phyloP scores from a whole-genome alignment of 2,888 invertebrate genomes.

The Carcina quercana region DNA sequence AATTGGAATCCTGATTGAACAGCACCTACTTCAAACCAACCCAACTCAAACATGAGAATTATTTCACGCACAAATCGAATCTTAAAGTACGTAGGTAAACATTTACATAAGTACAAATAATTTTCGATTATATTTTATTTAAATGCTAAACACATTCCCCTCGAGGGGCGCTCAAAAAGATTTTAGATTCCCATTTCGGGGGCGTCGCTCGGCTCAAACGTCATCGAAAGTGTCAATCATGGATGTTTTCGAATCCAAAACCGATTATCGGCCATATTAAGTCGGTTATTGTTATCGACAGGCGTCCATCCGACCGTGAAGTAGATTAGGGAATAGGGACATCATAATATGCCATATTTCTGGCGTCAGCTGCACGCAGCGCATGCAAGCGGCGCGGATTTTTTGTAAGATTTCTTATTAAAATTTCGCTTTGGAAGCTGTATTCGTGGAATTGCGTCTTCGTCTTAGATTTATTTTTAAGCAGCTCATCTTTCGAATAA shows the following conservation, averaged over 20 bases:
- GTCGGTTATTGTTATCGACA: conserved; percentile 72
- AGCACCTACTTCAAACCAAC: too few species aligned
- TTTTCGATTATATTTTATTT: too few species aligned
- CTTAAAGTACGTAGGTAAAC: too few species aligned
- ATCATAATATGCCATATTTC: conserved; percentile 69
- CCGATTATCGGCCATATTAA: conserved; percentile 72
- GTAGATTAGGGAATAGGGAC: conserved; percentile 73
- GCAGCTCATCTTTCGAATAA: too few species aligned
- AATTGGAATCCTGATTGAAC: too few species aligned
- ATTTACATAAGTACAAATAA: too few species aligned
- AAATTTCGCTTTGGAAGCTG: conserved; percentile 28
- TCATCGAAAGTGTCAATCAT: conserved; percentile 71
- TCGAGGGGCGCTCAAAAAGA: conserved; percentile 2
- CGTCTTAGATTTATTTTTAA: too few species aligned
- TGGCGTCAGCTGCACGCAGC: conserved; percentile 69
- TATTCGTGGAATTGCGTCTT: too few species aligned
- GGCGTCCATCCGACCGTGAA: conserved; percentile 60
- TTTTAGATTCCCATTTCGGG: conserved; percentile 24
- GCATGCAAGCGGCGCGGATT: conserved; percentile 41
- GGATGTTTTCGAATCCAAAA: conserved; percentile 68
- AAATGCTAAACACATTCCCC: not conserved
- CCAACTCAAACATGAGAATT: too few species aligned
- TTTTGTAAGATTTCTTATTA: conserved; percentile 38
- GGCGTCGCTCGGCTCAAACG: conserved; percentile 49
- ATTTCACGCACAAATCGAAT: too few species aligned